Evolutionary conservation across 2,888 invertebrate species (phyloP), one percentile per base, ranked within the genome.

Genomic region (Tethea ocularis): DNA sequence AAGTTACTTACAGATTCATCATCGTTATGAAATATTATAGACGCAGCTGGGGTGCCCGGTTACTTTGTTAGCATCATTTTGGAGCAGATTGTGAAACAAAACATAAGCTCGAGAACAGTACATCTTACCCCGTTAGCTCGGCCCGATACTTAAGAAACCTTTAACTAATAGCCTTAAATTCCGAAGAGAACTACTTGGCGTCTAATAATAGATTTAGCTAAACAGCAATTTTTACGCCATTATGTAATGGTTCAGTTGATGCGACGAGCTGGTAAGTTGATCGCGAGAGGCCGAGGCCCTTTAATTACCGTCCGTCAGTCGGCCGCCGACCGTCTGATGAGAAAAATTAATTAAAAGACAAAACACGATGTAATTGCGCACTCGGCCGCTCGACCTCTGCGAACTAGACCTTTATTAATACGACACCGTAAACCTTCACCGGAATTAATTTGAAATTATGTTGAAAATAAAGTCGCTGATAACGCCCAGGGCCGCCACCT

Each of bases 361-460:
- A 54, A 54, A 54, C 54, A 54, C 11, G 54, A 54, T 36, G 33
- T 54, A 54, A 54, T 54, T 54, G 36, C 33, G 20, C 36, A 36
- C 54, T 46, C 46, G 46, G 20, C 46, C 20, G 46, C 46, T 17
- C 33, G 6, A 36, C 54, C 33, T 17, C 54, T 54, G 54, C 54
- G 20, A 54, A 54, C 36, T 33, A 54, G 54, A 54, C 33, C 33
- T 54, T 53, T 53, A 53, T 53, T 33, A 53, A 53, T 33, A 29
- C 54, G 54, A 36, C 15, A 54, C 54, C 20, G 10, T n/a, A 29
- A 13, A 13, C 10, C 20, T 36, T 20, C 11, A 1, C 20, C 33
- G 38, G 38, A 38, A 38, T 38, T 38, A 38, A 38, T 38, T 38
- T 20, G 46, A 46, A 15, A 46, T 20, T 3, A 10, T 46, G 20